Base-by-base conservation (phyloP, 2,888 invertebrate genomes). In the Ectemnius lituratus region DNA sequence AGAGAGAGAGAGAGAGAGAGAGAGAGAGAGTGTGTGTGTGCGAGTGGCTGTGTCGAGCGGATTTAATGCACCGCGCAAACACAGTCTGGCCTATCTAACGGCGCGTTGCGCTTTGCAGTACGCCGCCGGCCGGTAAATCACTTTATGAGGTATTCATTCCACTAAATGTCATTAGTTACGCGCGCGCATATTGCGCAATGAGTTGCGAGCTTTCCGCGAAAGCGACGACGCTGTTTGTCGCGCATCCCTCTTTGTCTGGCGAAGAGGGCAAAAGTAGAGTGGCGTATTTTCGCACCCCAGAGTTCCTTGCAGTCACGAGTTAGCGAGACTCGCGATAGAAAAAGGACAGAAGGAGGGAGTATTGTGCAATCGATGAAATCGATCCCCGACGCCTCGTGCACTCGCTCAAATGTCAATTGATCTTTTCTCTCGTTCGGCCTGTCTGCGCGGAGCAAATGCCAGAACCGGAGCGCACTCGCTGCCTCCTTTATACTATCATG, bases 291-390 rank as follows among this genome's bases (percentile, higher is more conserved):
- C 74, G 73, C 82, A 70, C 74, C 76, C 78, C 64, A 64, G 67
- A 4, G 37, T 37, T 23, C 59, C n/a, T 1, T 58, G 18, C 16
- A 52, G 73, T 75, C 80, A 78, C 75, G 81, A 75, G 60, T 37
- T 8, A 37, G 11, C 37, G 11, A 11, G 37, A 37, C 37, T 37
- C 37, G 8, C 0, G 37, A 37, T 37, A 37, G 37, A 23, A 23
- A 3, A 23, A 23, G 23, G 23, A 23, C 3, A 23, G 23, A 23
- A 23, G 23, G 37, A 37, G 11, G 37, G 37, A 37, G 61, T 4
- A 14, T 76, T 75, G 79, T 73, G 74, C 75, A 83, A 82, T 79
- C 83, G 81, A 83, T 82, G 83, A 83, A 79, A 82, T 75, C 83
- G 69, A 82, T 81, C 69, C 83, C 58, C 78, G 78, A 75, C 74